Conservation (phyloP, 2,888 invertebrate species). For the Caenorhabditis uteleia region DNA sequence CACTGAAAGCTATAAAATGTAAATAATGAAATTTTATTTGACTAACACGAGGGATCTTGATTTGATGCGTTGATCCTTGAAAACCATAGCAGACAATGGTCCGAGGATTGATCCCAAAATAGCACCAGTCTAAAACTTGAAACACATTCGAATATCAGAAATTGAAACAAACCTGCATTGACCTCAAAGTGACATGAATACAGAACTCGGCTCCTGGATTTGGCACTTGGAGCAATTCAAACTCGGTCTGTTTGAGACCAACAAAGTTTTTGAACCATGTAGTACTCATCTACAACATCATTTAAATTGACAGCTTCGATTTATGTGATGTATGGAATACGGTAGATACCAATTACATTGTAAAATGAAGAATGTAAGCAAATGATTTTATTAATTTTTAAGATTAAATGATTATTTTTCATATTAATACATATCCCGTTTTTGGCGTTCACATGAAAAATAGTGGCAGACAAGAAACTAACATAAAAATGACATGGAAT, state of each 20-base stretch:
- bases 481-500: background rate
- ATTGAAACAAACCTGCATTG: conserved; percentile 44
- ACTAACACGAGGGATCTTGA: conserved; percentile 19
- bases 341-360: too few species aligned
- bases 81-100: conserved; percentile 33
- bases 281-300: conserved; percentile 32
- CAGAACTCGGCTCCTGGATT: conserved; percentile 58
- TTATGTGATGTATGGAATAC: too few species aligned
- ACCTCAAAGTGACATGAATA: conserved; percentile 61
- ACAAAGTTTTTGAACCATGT: conserved; percentile 59
- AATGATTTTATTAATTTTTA: too few species aligned
- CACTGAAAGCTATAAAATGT: conserved; percentile 15
- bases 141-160: conserved; percentile 4
- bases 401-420: too few species aligned
- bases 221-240: conserved; percentile 57
- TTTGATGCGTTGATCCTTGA: conserved; percentile 26
- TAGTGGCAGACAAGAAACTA: background rate
- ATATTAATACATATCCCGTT: too few species aligned
- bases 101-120: conserved; percentile 54
- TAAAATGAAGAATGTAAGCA: too few species aligned
- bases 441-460: too few species aligned
- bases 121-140: conserved; percentile 48
- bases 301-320: background rate
- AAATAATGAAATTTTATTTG: background rate
- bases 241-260: conserved; percentile 52